Percentiles rank a stretch among this genome's conserved stretches.
phyloP scores from a whole-genome alignment of 2,797 vertebrate genomes.

The Protonibea diacanthus region DNA sequence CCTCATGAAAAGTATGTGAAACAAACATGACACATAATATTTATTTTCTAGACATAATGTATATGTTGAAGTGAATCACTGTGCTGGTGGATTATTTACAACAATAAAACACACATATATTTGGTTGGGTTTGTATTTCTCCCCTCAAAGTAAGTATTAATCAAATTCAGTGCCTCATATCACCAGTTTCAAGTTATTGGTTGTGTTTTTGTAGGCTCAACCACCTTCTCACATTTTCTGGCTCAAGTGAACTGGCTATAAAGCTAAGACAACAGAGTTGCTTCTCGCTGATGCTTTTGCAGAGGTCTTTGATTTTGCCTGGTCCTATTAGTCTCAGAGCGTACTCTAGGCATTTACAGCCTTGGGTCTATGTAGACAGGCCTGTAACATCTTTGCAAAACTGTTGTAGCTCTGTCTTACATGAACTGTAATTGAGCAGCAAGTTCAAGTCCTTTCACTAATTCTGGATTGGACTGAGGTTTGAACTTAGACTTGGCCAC shows the following conservation, averaged over 20 bases:
- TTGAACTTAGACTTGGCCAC: not conserved
- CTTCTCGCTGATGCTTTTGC: too few relatives aligned
- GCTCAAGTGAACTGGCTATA: too few relatives aligned
- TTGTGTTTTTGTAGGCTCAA: too few relatives aligned
- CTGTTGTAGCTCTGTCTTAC: not conserved
- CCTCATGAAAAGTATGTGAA: not conserved
- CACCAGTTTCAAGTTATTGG: too few relatives aligned
- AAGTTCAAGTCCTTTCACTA: not conserved
- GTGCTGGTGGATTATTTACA: too few relatives aligned
- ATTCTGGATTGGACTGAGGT: slow-evolving; percentile 1
- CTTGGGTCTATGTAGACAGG: too few relatives aligned
- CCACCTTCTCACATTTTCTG: too few relatives aligned
- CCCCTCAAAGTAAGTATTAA: not conserved
- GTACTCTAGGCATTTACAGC: too few relatives aligned
- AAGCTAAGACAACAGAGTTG: too few relatives aligned
- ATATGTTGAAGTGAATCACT: not conserved
- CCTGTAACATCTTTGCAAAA: not conserved
- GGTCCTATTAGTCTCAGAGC: too few relatives aligned
- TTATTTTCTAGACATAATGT: too few relatives aligned
- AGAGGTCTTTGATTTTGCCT: not conserved
- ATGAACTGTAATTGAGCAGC: not conserved
- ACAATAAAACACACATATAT: not conserved
- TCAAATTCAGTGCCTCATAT: too few relatives aligned
- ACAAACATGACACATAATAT: not conserved
- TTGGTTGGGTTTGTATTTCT: not conserved